Conservation (phyloP, 2,797 vertebrate species). For the Onychomys torridus region DNA sequence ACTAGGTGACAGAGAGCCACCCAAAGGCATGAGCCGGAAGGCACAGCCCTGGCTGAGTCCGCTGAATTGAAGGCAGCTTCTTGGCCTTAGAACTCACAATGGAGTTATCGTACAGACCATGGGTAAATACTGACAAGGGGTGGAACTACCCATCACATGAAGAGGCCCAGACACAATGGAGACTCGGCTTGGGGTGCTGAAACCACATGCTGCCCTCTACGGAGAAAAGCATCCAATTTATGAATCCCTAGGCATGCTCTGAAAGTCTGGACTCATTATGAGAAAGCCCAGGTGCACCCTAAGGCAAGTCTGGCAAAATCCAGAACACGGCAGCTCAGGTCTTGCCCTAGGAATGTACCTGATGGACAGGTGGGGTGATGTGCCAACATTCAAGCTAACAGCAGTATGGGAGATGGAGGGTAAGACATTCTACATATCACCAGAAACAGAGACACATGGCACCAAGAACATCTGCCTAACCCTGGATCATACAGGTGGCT, state of each 20-base stretch:
- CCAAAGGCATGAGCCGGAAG: background rate
- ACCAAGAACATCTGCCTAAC: background rate
- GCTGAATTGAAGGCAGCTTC: background rate
- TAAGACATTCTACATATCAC: background rate
- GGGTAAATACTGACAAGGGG: background rate
- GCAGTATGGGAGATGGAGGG: background rate
- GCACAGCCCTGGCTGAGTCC: background rate
- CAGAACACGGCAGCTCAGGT: background rate
- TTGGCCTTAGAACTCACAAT: background rate
- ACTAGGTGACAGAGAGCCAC: background rate
- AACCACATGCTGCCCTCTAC: background rate
- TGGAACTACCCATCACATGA: background rate
- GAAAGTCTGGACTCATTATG: background rate
- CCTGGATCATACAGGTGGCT: too few species aligned
- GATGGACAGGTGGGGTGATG: background rate
- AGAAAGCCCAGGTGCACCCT: background rate
- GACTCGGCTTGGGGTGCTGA: background rate
- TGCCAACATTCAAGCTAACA: background rate
- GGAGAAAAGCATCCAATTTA: background rate
- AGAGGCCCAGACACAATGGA: background rate
- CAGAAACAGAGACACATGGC: background rate
- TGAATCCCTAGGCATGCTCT: background rate
- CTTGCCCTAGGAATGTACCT: background rate
- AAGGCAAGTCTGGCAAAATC: background rate
- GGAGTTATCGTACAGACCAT: background rate